These are phyloP conservation scores for Lymantria monacha DNA, from an alignment of 2,888 invertebrate genomes.

Conservation along the genomic window DNA sequence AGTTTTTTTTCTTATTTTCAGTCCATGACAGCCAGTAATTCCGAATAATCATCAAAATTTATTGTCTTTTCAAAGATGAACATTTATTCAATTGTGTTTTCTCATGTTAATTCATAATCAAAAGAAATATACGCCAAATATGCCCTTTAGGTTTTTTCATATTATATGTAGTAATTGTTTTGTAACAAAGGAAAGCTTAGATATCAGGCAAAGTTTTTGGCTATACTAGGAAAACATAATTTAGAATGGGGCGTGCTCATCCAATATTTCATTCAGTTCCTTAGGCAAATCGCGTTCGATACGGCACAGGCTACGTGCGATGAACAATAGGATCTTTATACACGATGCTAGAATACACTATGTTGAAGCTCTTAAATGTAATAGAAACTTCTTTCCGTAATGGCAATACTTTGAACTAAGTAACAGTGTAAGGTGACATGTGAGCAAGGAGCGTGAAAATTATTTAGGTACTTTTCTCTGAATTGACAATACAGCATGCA, in stretches of 20 bases:
- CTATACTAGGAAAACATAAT: slow-evolving; percentile 44
- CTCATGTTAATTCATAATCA: too few species aligned
- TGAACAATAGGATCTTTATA: slow-evolving; percentile 36
- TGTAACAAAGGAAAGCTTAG: too few species aligned
- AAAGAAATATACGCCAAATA: too few species aligned
- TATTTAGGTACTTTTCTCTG: slow-evolving; percentile 1
- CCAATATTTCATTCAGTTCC: slow-evolving; percentile 53
- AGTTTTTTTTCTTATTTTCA: too few species aligned
- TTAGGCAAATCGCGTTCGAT: slow-evolving; percentile 61
- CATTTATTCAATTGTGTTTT: too few species aligned
- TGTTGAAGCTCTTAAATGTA: slow-evolving; percentile 18
- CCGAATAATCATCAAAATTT: too few species aligned
- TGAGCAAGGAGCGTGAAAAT: slow-evolving; percentile 16
- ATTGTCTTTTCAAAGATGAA: too few species aligned
- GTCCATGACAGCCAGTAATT: too few species aligned
- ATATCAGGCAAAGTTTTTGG: slow-evolving; percentile 12
- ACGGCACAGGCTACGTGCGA: slow-evolving; percentile 36
- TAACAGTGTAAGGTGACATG: slow-evolving; percentile 15
- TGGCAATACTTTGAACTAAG: slow-evolving; percentile 13
- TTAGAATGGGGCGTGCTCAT: slow-evolving; percentile 42
- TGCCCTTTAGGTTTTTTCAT: too few species aligned
- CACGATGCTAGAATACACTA: slow-evolving; percentile 11
- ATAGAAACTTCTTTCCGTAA: slow-evolving; percentile 18
- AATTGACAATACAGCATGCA: neutral
- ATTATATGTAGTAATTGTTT: too few species aligned